These are phyloP conservation scores for Cosmia trapezina DNA, from an alignment of 2,888 invertebrate genomes.

Conservation along the genomic window DNA sequence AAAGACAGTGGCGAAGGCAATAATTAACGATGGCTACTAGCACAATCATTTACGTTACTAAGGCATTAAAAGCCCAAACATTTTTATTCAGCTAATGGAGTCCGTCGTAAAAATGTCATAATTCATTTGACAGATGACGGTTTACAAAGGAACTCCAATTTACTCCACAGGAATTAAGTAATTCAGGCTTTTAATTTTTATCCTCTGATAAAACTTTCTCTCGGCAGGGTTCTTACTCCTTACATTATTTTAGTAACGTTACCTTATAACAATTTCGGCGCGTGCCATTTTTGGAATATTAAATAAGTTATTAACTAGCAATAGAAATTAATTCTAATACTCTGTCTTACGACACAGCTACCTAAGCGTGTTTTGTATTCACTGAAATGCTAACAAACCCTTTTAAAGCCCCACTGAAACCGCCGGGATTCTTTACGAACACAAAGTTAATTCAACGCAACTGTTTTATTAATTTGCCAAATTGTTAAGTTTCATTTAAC, in stretches of 20 bases:
- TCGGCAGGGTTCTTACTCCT: slow-evolving; percentile 57
- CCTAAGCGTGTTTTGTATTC: slow-evolving; percentile 52
- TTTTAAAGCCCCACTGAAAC: slow-evolving; percentile 60
- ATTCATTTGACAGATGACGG: slow-evolving; percentile 81
- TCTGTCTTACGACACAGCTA: slow-evolving; percentile 35
- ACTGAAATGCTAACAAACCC: slow-evolving; percentile 59
- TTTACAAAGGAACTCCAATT: slow-evolving; percentile 76
- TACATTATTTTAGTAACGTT: slow-evolving; percentile 65
- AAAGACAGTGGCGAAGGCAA: slow-evolving; percentile 53
- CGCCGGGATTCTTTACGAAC: slow-evolving; percentile 65
- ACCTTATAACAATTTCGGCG: slow-evolving; percentile 34
- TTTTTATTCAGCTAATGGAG: slow-evolving; percentile 79
- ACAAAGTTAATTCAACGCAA: slow-evolving; percentile 70
- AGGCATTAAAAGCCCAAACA: slow-evolving; percentile 71
- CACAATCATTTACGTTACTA: slow-evolving; percentile 61
- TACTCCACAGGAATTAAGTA: slow-evolving; percentile 74
- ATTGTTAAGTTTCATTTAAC: slow-evolving; percentile 81
- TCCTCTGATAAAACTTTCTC: slow-evolving; percentile 67
- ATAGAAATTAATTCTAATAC: slow-evolving; percentile 26
- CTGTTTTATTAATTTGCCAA: slow-evolving; percentile 80
- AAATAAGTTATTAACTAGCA: slow-evolving; percentile 14
- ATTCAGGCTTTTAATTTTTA: slow-evolving; percentile 76
- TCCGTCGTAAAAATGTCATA: slow-evolving; percentile 77
- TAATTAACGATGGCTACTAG: slow-evolving; percentile 61
- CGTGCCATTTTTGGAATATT: slow-evolving; percentile 23